Evolutionary conservation across 1,140 invertebrate genomes (phyloP).

Genomic region (Temnothorax curvispinosus): DNA sequence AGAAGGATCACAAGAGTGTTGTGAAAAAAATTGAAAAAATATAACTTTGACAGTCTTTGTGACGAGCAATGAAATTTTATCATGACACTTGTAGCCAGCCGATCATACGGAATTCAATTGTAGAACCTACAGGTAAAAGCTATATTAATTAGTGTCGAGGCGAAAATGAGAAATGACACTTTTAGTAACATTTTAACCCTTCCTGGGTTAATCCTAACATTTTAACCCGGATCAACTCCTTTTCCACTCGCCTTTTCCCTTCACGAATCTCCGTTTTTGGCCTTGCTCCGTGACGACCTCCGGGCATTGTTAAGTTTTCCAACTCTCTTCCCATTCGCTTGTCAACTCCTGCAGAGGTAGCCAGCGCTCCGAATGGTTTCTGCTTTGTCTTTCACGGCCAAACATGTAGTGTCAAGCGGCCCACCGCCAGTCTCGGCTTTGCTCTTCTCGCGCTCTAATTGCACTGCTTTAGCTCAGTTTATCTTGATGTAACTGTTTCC

Average conservation of each 20-base stretch:
- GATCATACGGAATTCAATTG: constrained; percentile 1
- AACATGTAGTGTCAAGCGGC: constrained; percentile 68
- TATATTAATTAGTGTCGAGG: constrained; percentile 53
- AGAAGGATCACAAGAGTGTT: not conserved
- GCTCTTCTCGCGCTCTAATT: constrained; percentile 50
- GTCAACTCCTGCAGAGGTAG: constrained; percentile 55
- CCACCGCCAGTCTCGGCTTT: constrained; percentile 43
- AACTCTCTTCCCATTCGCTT: constrained; percentile 55
- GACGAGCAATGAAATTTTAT: not conserved
- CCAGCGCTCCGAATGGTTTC: constrained; percentile 51
- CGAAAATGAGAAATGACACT: constrained; percentile 78
- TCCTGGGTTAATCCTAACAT: constrained; percentile 55
- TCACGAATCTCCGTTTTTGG: constrained; percentile 39
- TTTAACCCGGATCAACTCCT: constrained; percentile 61
- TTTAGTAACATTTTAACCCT: constrained; percentile 75
- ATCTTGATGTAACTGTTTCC: constrained; percentile 52
- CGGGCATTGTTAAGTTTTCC: constrained; percentile 80
- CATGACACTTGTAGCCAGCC: not conserved
- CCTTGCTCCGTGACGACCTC: constrained; percentile 69
- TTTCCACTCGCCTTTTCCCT: constrained; percentile 63
- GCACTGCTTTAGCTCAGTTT: constrained; percentile 44
- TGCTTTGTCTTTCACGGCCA: constrained; percentile 72
- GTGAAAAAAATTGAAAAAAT: not conserved
- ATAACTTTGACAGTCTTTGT: not conserved
- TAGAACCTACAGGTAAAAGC: not conserved